Percentiles rank a stretch among this genome's conserved stretches.
Evolutionary conservation across 1,140 invertebrate species (phyloP).

Genomic region (Aphaenogaster rudis): DNA sequence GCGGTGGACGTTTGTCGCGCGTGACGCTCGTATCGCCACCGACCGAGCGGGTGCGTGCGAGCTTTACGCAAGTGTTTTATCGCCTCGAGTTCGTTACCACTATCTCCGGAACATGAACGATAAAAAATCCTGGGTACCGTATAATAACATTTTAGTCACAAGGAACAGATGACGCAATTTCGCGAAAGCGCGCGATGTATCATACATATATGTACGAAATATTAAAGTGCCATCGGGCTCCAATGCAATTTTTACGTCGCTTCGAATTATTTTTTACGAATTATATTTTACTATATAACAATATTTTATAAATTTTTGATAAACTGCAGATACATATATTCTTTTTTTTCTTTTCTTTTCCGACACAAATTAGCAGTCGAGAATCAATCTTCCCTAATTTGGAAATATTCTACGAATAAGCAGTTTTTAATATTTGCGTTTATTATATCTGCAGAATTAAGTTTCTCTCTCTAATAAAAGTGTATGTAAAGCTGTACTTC

Average conservation of each 20-base stretch:
- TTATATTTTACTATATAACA: neutral
- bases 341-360: neutral
- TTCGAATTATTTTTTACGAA: neutral
- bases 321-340: neutral
- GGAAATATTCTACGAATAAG: too few species aligned
- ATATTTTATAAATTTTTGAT: neutral
- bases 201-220: neutral
- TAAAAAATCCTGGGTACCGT: neutral
- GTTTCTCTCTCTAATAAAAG: neutral
- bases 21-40: conserved; percentile 14
- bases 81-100: conserved; percentile 29
- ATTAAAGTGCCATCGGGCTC: neutral
- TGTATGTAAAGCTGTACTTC: neutral
- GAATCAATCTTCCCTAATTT: neutral
- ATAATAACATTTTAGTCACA: conserved; percentile 11
- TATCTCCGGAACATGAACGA: conserved; percentile 20
- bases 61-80: conserved; percentile 33
- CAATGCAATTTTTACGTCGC: neutral
- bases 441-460: neutral
- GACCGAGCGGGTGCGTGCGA: neutral
- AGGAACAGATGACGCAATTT: conserved; percentile 28
- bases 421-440: too few species aligned
- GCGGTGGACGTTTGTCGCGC: conserved; percentile 25
- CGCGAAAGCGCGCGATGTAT: neutral
- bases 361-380: neutral